phyloP scores from a whole-genome alignment of 1,140 invertebrate genomes.

The Drosophila teissieri region DNA sequence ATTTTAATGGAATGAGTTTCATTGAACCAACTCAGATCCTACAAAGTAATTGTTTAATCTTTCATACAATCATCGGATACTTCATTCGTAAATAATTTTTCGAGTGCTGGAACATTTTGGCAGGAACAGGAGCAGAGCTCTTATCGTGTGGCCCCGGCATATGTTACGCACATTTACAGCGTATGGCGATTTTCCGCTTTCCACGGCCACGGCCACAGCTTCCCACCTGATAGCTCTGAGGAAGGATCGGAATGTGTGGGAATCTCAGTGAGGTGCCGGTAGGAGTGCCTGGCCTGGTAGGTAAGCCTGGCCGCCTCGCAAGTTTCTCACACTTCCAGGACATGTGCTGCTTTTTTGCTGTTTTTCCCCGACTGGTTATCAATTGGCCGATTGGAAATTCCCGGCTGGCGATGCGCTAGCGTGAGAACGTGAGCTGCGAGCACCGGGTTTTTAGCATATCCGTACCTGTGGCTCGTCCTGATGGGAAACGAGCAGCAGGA shows the following conservation, averaged over 20 bases:
- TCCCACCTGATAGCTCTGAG: slow-evolving; percentile 51
- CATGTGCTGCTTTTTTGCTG: slow-evolving; percentile 54
- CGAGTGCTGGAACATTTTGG: slow-evolving; percentile 35
- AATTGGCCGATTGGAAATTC: slow-evolving; percentile 69
- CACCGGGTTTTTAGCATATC: slow-evolving; percentile 31
- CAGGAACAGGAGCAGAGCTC: slow-evolving; percentile 40
- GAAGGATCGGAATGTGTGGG: slow-evolving; percentile 20
- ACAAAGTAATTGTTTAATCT: no score
- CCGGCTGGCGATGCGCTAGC: slow-evolving; percentile 49
- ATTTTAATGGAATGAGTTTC: no score
- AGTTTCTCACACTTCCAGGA: slow-evolving; percentile 66
- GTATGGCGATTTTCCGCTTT: slow-evolving; percentile 75
- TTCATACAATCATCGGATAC: no score
- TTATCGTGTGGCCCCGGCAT: slow-evolving; percentile 75
- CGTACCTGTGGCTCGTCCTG: slow-evolving; percentile 46
- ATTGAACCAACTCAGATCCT: no score
- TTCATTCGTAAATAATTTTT: neutral
- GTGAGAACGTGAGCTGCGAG: slow-evolving; percentile 56
- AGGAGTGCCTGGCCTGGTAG: neutral
- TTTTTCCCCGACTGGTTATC: slow-evolving; percentile 72
- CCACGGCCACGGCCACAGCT: slow-evolving; percentile 6
- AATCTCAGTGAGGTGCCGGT: slow-evolving; percentile 32
- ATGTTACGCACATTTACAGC: slow-evolving; percentile 81
- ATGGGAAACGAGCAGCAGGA: slow-evolving; percentile 26
- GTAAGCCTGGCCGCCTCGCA: slow-evolving; percentile 40